These are phyloP conservation scores for Sycon ciliatum DNA, from an alignment of 37 sponge, comb jelly and placozoan species.

Conservation along the genomic window DNA sequence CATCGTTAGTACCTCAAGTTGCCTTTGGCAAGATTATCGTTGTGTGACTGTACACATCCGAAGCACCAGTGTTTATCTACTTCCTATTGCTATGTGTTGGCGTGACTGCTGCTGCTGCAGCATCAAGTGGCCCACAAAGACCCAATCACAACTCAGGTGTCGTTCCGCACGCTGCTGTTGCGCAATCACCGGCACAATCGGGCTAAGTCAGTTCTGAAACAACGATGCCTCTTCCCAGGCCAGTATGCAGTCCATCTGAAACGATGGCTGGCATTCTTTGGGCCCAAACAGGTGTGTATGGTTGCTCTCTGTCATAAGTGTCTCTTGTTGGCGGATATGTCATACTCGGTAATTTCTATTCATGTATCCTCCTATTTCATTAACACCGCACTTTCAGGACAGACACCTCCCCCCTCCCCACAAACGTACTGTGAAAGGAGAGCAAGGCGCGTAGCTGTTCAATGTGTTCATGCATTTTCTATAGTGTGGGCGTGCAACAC, in stretches of 20 bases:
- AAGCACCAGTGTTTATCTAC: no score
- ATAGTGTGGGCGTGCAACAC: no score
- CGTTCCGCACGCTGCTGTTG: neutral
- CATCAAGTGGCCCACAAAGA: conserved; percentile 52
- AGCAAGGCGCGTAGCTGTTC: no score
- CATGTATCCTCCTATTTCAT: no score
- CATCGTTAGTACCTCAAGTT: neutral
- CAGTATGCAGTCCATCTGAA: conserved; percentile 50
- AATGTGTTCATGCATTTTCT: no score
- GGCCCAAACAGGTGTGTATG: conserved; percentile 17
- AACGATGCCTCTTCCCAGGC: conserved; percentile 63
- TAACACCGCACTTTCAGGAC: no score
- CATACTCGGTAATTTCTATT: no score
- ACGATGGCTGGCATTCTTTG: conserved; percentile 53
- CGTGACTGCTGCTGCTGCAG: conserved; percentile 19
- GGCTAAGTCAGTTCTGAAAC: conserved; percentile 13
- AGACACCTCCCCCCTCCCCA: no score
- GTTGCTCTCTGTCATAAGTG: no score
- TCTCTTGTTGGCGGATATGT: no score
- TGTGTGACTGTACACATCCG: no score
- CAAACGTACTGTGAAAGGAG: no score
- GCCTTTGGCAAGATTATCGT: neutral
- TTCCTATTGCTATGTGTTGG: neutral
- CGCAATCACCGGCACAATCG: neutral
- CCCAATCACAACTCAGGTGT: neutral